phyloP scores from a whole-genome alignment of 2,113 vertebrate genomes.

The Archilochus colubris region DNA sequence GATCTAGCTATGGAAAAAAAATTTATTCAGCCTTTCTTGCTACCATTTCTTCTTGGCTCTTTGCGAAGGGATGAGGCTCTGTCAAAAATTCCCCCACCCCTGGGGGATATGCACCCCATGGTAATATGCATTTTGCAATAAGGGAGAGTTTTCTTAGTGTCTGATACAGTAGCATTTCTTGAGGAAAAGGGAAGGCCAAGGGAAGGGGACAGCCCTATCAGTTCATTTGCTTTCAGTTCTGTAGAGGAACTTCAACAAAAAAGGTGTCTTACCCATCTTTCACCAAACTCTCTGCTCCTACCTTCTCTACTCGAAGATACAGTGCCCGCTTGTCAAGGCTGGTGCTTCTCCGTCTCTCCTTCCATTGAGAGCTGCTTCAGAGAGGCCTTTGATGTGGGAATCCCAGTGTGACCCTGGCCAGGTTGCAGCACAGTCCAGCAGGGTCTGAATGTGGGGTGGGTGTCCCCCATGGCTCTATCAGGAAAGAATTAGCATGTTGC shows the following conservation, averaged over 20 bases:
- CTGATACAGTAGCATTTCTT: neutral
- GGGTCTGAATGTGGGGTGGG: neutral
- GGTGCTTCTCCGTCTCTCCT: neutral
- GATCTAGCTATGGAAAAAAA: neutral
- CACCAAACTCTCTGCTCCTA: neutral
- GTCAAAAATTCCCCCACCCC: neutral
- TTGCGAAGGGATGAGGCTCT: neutral
- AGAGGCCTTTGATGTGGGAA: slow-evolving; percentile 52
- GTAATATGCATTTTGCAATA: neutral
- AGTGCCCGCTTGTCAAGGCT: neutral
- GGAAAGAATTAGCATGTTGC: slow-evolving; percentile 76
- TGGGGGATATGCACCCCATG: no score
- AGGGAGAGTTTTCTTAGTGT: neutral
- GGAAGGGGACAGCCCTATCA: neutral
- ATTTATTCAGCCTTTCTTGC: neutral
- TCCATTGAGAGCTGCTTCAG: neutral
- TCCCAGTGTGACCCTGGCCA: neutral
- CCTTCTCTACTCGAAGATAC: neutral
- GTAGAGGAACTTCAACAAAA: rapidly evolving
- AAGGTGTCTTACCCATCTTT: neutral
- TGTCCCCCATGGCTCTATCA: slow-evolving; percentile 32
- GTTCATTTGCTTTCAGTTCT: neutral
- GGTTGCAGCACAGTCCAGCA: neutral
- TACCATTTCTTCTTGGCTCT: neutral
- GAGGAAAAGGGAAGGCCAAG: rapidly evolving